Percentiles rank a stretch among this genome's conserved stretches.
Conservation (phyloP, 2,113 vertebrate genomes). For the Cyprichromis sp. region DNA sequence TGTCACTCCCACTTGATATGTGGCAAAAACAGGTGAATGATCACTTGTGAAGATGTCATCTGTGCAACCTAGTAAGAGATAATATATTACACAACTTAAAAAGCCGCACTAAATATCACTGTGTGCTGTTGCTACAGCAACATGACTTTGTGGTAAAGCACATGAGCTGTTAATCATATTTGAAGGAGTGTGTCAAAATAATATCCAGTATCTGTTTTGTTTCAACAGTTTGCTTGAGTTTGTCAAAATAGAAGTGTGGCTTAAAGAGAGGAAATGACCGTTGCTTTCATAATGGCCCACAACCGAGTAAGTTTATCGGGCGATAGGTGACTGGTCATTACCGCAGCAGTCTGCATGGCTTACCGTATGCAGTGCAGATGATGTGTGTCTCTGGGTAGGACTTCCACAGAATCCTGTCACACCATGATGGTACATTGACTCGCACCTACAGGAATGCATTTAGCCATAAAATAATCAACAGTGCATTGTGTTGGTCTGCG, state of each 20-base stretch:
- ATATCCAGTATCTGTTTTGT: not conserved
- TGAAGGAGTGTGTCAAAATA: not conserved
- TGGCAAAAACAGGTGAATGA: constrained; percentile 86
- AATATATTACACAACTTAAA: not conserved
- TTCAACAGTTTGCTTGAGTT: not conserved
- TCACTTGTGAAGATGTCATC: constrained; percentile 85
- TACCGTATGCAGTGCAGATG: constrained; percentile 81
- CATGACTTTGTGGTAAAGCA: not conserved
- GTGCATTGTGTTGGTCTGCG: not conserved
- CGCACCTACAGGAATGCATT: constrained; percentile 66
- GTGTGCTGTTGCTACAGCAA: not conserved
- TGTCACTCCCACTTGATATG: constrained; percentile 80
- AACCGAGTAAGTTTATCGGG: constrained; percentile 3
- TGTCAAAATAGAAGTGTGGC: not conserved
- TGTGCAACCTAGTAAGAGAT: constrained; percentile 73
- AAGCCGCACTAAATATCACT: not conserved
- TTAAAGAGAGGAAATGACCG: constrained; percentile 45
- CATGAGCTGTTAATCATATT: not conserved
- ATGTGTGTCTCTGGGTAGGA: constrained; percentile 80
- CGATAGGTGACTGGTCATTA: not conserved
- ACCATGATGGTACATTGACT: constrained; percentile 84
- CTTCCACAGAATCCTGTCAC: constrained; percentile 85
- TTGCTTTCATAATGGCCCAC: constrained; percentile 7
- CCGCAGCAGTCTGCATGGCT: not conserved
- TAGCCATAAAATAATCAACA: not conserved